Evolutionary conservation across 2,888 invertebrate species (phyloP).

Genomic region (Anticlea derivata): DNA sequence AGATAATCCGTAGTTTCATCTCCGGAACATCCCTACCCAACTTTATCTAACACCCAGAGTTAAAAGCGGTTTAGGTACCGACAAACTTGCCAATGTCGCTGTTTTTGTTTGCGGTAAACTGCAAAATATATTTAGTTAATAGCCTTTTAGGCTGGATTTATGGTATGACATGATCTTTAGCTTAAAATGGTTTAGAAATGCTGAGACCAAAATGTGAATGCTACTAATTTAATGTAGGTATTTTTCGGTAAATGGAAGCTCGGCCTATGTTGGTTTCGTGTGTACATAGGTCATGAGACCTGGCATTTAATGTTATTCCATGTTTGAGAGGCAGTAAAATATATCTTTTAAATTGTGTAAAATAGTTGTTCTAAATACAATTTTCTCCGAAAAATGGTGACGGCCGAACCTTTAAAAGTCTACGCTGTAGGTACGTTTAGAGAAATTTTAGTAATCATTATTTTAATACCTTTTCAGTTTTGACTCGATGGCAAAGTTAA

Average conservation of each 20-base stretch:
- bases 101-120: slow-evolving; percentile 39
- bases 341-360: too few relatives aligned
- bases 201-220: background rate
- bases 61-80: slow-evolving; percentile 36
- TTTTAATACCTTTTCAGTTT: background rate
- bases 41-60: slow-evolving; percentile 43
- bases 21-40: slow-evolving; percentile 34
- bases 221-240: background rate
- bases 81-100: slow-evolving; percentile 39
- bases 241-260: background rate
- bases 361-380: too few relatives aligned
- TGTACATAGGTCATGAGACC: too few relatives aligned
- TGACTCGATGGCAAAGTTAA: background rate
- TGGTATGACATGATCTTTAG: background rate
- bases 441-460: too few relatives aligned
- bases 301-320: too few relatives aligned
- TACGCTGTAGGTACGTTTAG: too few relatives aligned
- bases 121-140: slow-evolving; percentile 25
- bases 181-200: background rate
- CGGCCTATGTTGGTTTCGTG: background rate
- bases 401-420: too few relatives aligned
- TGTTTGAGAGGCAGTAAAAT: too few relatives aligned
- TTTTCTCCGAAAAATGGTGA: too few relatives aligned
- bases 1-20: slow-evolving; percentile 22
- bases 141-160: slow-evolving; percentile 18